Base-by-base conservation (phyloP, 2,888 invertebrate genomes). In the Drosophila nigritarsus region DNA sequence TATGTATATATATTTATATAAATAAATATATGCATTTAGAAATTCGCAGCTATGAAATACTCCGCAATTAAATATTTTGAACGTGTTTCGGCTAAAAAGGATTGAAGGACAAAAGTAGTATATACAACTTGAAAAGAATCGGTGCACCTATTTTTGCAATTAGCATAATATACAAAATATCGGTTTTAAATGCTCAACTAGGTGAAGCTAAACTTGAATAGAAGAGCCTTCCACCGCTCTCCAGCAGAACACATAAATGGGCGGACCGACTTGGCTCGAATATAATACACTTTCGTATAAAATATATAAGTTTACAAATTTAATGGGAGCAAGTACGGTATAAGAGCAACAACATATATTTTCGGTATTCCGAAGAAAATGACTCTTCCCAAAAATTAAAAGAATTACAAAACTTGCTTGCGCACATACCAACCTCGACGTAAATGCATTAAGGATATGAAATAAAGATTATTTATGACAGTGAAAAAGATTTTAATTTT, bases 351-450 rank as follows among this genome's bases (percentile, higher is more conserved):
- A 66, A 67, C 32, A 66, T 53, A 42, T 67, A 40, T 48, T 59
- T 49, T 70, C 78, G 77, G 81, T 74, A 68, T 18, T 66, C 84
- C 82, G 82, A 87, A 67, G 20, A 45, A 34, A 40, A 24, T n/a
- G 18, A 60, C 78, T 74, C 74, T 72, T 77, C 20, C 71, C 78
- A 80, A 68, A 71, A 66, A 55, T 59, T 2, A 15, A 20, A 56
- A 42, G 15, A 13, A 42, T 50, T 38, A 13, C 5, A 49, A n/a
- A 42, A 49, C 36, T 36, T 34, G 7, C 42, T 50, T 59, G 18
- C 30, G 20, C 15, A 38, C n/a, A 38, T n/a, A 24, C 24, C 18
- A 58, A 58, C 11, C 15, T 11, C 7, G 32, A 45, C 11, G 24
- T 6, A 45, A 18, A 18, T 18, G 5, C 24, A 18, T 50, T 36